Conservation (phyloP, 1,140 invertebrate species). For the Phocides pigmalion region DNA sequence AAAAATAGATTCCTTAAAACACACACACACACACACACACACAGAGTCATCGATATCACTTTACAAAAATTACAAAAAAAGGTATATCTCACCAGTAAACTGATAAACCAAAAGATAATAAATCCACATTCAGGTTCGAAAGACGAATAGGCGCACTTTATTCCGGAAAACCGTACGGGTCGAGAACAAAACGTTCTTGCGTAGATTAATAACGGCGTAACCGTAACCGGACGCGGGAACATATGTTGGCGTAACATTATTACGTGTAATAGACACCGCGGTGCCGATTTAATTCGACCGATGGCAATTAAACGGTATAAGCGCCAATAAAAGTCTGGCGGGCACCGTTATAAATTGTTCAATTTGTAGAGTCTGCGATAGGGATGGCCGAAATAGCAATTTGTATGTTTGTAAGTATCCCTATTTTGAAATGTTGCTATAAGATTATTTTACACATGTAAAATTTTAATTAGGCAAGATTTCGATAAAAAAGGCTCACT, state of each 20-base stretch:
- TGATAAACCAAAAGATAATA: slow-evolving; percentile 32
- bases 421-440: too few species aligned
- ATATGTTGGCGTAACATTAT: slow-evolving; percentile 41
- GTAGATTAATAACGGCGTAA: slow-evolving; percentile 18
- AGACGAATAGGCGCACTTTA: slow-evolving; percentile 25
- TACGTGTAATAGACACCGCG: slow-evolving; percentile 50
- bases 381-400: slow-evolving; percentile 3
- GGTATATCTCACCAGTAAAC: slow-evolving; percentile 24
- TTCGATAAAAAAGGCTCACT: too few species aligned
- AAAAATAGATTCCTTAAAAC: too few species aligned
- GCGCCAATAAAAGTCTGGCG: slow-evolving; percentile 63
- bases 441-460: too few species aligned
- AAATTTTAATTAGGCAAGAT: too few species aligned
- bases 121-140: slow-evolving; percentile 18
- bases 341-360: slow-evolving; percentile 66
- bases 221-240: slow-evolving; percentile 8
- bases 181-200: slow-evolving; percentile 14
- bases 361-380: slow-evolving; percentile 54
- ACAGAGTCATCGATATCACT: neutral
- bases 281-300: slow-evolving; percentile 50
- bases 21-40: too few species aligned
- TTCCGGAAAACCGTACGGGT: slow-evolving; percentile 6
- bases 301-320: slow-evolving; percentile 66
- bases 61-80: slow-evolving; percentile 16
- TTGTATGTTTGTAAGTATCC: slow-evolving; percentile 2